Base-by-base conservation (phyloP, 1,140 invertebrate genomes). In the Halesus radiatus region DNA sequence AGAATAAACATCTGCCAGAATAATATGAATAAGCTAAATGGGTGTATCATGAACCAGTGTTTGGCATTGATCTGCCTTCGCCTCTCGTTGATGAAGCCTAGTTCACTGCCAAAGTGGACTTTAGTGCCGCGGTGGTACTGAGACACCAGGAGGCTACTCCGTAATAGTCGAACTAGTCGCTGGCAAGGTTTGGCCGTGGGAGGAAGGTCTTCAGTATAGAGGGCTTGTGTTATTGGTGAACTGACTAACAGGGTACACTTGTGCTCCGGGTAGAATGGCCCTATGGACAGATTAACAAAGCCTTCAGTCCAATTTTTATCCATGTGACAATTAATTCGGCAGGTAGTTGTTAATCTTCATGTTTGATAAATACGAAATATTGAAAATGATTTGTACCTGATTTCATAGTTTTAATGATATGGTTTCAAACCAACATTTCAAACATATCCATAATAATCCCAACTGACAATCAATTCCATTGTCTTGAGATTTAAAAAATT, bases 21-120 rank as follows among this genome's bases (percentile, higher is more conserved):
- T 18, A 73, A 18, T 10, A 68, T 72, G 13, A 79, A 73, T 54
- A 72, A 22, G 45, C 77, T 79, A 32, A 73, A 79, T 1, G 77
- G 77, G 18, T 79, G 77, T 16, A 79, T 79, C 77, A 79, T 79
- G 29, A 79, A 79, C n/a, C 45, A 53, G 26, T 79, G 22, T 23
- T 79, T 79, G 52, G 52, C 37, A 18, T 29, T 56, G 16, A 79
- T 56, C 0, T 79, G 77, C 22, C 53, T 18, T 20, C 56, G 22
- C 13, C 77, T 56, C 53, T 79, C 77, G 20, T 72, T 56, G 26
- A 72, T 72, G 32, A 72, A 72, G 4, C 66, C 77, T 3, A 54
- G 29, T 29, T 72, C 58, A 29, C 68, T 79, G n/a, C 68, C 50
- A 3, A 72, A 32, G 54, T 79, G n/a, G 3, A 54, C 18, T 50